Conservation (phyloP, 2,113 vertebrate species). For the Oophaga pumilio region DNA sequence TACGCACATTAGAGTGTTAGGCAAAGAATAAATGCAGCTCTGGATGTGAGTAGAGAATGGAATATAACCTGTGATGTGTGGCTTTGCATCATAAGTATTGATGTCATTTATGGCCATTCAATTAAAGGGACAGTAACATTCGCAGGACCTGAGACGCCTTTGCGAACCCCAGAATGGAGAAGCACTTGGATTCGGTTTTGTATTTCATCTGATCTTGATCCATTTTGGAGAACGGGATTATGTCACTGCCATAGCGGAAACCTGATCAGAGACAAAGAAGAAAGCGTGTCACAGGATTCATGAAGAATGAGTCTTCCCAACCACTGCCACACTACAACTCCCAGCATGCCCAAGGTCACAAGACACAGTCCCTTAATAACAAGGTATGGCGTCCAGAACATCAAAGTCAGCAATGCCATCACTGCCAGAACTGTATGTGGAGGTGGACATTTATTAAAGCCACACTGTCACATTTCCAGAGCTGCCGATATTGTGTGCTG, state of each 20-base stretch:
- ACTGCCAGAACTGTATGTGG: too few relatives aligned
- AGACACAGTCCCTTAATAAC: too few relatives aligned
- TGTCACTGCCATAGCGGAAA: conserved; percentile 94
- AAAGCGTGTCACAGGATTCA: conserved; percentile 38
- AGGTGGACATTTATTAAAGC: not conserved
- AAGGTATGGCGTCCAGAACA: too few relatives aligned
- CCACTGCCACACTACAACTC: not conserved
- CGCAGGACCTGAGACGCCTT: conserved; percentile 78
- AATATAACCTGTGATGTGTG: not conserved
- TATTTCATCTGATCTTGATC: conserved; percentile 98
- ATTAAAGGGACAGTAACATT: not conserved
- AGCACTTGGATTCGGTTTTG: conserved; percentile 88
- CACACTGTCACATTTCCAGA: not conserved
- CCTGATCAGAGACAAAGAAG: conserved; percentile 70
- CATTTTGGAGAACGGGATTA: conserved; percentile 94
- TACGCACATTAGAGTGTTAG: not conserved
- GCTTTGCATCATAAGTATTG: too few relatives aligned
- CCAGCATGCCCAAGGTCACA: not conserved
- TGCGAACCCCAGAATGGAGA: conserved; percentile 90
- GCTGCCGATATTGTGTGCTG: not conserved
- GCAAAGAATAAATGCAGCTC: not conserved
- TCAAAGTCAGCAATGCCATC: too few relatives aligned
- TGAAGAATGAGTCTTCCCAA: not conserved
- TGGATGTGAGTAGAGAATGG: not conserved
- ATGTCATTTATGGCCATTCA: not conserved